Evolutionary conservation across 1,140 invertebrate species (phyloP).

Genomic region (Drosophila pallidifrons): DNA sequence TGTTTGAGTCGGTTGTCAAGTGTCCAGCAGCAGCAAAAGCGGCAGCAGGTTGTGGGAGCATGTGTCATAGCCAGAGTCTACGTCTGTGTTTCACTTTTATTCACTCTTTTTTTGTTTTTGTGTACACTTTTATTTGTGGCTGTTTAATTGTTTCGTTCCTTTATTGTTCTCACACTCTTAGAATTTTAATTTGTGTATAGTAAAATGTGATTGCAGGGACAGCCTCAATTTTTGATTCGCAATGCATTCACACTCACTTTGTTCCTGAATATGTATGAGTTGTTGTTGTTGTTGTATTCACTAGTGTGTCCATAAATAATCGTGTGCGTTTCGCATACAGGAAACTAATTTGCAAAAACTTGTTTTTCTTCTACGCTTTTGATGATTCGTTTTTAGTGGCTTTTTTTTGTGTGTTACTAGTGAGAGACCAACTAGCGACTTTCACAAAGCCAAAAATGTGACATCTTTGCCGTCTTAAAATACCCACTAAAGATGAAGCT

Average conservation of each 20-base stretch:
- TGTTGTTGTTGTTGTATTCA: too few species aligned
- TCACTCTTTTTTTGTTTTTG: neutral
- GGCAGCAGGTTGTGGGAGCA: slow-evolving; percentile 29
- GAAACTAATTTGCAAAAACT: slow-evolving; percentile 54
- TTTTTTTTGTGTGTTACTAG: slow-evolving; percentile 4
- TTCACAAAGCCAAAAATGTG: slow-evolving; percentile 11
- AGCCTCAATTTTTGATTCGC: slow-evolving; percentile 35
- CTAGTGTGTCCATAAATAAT: neutral
- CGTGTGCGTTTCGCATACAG: slow-evolving; percentile 39
- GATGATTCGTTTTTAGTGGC: slow-evolving; percentile 6
- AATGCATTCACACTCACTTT: slow-evolving; percentile 35
- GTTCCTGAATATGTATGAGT: slow-evolving; percentile 2
- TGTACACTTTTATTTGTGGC: slow-evolving; percentile 18
- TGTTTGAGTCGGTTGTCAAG: slow-evolving; percentile 46
- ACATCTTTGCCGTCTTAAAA: neutral
- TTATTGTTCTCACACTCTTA: slow-evolving; percentile 39
- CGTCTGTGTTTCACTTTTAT: slow-evolving; percentile 8
- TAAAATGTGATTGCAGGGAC: slow-evolving; percentile 27
- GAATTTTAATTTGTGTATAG: slow-evolving; percentile 47
- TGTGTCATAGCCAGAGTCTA: slow-evolving; percentile 30
- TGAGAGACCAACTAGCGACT: slow-evolving; percentile 20
- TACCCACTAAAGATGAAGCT: neutral
- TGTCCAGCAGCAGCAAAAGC: slow-evolving; percentile 27
- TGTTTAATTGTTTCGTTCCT: slow-evolving; percentile 36
- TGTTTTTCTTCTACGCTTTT: slow-evolving; percentile 33